Conservation (phyloP, 1,140 invertebrate species). For the Caerostris darwini region DNA sequence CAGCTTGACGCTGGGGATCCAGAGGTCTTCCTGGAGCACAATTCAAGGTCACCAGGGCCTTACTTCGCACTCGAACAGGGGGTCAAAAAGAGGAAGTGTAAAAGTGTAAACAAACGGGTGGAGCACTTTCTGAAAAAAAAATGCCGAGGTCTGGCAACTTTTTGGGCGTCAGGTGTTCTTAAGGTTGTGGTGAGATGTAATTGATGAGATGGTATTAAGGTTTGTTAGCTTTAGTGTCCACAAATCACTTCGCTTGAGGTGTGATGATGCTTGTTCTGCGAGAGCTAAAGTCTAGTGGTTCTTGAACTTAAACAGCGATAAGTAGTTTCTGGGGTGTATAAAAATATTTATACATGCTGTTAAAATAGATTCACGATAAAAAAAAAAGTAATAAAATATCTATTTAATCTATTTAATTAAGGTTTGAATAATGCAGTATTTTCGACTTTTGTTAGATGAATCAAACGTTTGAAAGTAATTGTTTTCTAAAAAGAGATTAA, state of each 20-base stretch:
- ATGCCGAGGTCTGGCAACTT: neutral
- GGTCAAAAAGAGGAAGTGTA: constrained; percentile 1
- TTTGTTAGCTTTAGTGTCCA: constrained; percentile 9
- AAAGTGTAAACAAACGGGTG: constrained; percentile 35
- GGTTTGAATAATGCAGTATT: too few species aligned
- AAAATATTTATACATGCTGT: too few species aligned
- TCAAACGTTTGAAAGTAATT: too few species aligned
- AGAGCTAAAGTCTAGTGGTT: neutral
- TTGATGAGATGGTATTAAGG: constrained; percentile 12
- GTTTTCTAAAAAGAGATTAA: too few species aligned
- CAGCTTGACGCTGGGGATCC: neutral
- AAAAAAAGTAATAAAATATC: too few species aligned
- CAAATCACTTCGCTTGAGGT: neutral
- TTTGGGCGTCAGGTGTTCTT: neutral
- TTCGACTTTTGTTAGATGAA: too few species aligned
- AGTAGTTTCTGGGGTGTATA: neutral
- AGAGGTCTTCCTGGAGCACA: neutral
- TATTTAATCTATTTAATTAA: too few species aligned
- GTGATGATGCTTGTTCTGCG: neutral
- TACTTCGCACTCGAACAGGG: neutral
- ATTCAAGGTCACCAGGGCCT: constrained; percentile 8
- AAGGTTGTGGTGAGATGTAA: neutral
- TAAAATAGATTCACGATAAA: too few species aligned
- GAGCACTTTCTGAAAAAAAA: neutral
- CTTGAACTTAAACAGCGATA: neutral